Conservation (phyloP, 2,797 vertebrate species). For the Yasuhikotakia modesta region DNA sequence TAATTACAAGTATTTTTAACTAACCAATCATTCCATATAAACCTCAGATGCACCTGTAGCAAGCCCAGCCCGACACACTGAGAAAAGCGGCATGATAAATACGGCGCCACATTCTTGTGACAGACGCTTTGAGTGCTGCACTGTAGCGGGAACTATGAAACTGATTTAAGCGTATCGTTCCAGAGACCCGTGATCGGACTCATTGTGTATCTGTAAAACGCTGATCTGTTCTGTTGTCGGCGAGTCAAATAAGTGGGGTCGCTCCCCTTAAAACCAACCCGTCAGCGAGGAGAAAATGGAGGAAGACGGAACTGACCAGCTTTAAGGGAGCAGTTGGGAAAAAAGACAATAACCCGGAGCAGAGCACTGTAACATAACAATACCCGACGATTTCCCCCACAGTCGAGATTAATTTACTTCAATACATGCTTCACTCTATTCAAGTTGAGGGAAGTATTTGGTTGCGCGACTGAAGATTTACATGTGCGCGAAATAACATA, state of each 20-base stretch:
- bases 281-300: constrained; percentile 81
- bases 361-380: constrained; percentile 16
- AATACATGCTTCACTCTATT: constrained; percentile 67
- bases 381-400: constrained; percentile 53
- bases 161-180: constrained; percentile 17
- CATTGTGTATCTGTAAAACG: constrained; percentile 45
- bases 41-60: constrained; percentile 35
- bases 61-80: background rate
- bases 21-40: constrained; percentile 18
- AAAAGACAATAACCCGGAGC: constrained; percentile 59
- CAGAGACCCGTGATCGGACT: background rate
- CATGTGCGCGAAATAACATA: constrained; percentile 5
- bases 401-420: constrained; percentile 29
- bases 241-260: constrained; percentile 59
- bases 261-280: constrained; percentile 51
- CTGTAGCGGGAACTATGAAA: background rate
- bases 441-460: constrained; percentile 61
- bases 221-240: constrained; percentile 15
- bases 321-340: constrained; percentile 79
- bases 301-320: constrained; percentile 83
- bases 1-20: background rate
- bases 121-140: background rate
- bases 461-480: background rate
- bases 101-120: background rate
- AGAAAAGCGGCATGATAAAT: constrained; percentile 8